Base-by-base conservation (phyloP, 2,888 invertebrate genomes). In the Apamea epomidion region DNA sequence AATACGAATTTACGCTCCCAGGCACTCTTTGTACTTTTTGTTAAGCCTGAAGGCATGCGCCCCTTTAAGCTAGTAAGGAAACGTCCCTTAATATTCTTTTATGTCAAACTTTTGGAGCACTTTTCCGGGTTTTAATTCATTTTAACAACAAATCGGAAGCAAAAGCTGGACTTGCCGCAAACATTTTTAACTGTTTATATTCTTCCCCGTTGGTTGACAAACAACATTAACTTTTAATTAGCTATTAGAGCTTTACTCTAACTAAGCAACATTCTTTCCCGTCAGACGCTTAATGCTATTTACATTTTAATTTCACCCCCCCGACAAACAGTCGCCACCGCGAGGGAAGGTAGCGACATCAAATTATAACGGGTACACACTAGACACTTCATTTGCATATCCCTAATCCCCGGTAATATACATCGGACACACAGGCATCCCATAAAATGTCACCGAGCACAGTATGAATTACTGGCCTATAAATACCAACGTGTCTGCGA, bases 381-480 rank as follows among this genome's bases (percentile, higher is more conserved):
- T 91, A 92, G 90, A 91, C 89, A 91, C 88, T 90, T 93, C 87
- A 95, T 96, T 95, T 94, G 91, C 93, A 94, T 95, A 92, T 90
- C 89, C 90, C 88, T 91, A 90, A 91, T 91, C 90, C 91, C 86
- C 87, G 76, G 88, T 92, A 92, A 94, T 92, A 92, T 91, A 94
- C 92, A 92, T 93, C 92, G 93, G 93, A 94, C 92, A 93, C 92
- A 92, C 90, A 93, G 91, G 90, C 91, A 92, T 93, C 93, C 94
- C 94, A 93, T 95, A 95, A 96, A 96, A 94, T 92, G 95, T 96
- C 95, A 94, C 94, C 92, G 89, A 89, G 90, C 91, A 90, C 87
- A 91, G 94, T 92, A 95, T 96, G 96, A 96, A 93, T 95, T 95
- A 96, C 95, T 92, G 92, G 88, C 92, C 93, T 93, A 96, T 96